These are phyloP conservation scores for Netelia virgata DNA, from an alignment of 2,888 invertebrate genomes.

Conservation along the genomic window DNA sequence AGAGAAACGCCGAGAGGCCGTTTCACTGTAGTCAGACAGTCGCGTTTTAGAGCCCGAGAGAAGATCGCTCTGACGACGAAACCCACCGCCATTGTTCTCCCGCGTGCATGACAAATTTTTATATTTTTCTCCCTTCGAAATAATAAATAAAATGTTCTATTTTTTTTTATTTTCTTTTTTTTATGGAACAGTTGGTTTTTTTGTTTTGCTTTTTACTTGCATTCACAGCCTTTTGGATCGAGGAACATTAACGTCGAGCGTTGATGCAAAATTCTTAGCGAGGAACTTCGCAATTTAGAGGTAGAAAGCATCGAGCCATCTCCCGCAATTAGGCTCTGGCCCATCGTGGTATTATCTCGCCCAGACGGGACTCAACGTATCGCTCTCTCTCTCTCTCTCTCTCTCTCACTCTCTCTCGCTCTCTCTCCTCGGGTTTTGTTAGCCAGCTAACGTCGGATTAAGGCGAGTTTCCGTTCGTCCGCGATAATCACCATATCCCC, in stretches of 20 bases:
- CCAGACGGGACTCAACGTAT: conserved; percentile 55
- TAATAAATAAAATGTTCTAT: too few species aligned
- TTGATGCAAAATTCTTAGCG: not conserved
- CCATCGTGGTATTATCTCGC: conserved; percentile 53
- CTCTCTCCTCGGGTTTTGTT: conserved; percentile 8
- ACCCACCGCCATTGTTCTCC: not conserved
- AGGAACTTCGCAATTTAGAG: conserved; percentile 18
- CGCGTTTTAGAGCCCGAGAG: not conserved
- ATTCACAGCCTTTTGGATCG: conserved; percentile 37
- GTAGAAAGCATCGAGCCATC: not conserved
- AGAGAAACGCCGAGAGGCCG: not conserved
- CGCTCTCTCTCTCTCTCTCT: not conserved
- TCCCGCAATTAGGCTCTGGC: conserved; percentile 25
- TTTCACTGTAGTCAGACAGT: not conserved
- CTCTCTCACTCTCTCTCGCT: too few species aligned
- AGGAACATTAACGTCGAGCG: conserved; percentile 30
- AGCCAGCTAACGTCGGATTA: conserved; percentile 47
- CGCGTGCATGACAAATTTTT: not conserved
- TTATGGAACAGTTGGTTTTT: too few species aligned
- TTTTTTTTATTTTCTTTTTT: too few species aligned
- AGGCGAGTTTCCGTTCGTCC: conserved; percentile 51
- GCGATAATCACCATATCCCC: conserved; percentile 36
- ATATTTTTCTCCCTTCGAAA: not conserved
- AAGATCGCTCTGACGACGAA: not conserved
- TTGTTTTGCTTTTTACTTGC: conserved; percentile 2